Conservation (phyloP, 1,140 invertebrate genomes). For the Tetragnatha versicolor region DNA sequence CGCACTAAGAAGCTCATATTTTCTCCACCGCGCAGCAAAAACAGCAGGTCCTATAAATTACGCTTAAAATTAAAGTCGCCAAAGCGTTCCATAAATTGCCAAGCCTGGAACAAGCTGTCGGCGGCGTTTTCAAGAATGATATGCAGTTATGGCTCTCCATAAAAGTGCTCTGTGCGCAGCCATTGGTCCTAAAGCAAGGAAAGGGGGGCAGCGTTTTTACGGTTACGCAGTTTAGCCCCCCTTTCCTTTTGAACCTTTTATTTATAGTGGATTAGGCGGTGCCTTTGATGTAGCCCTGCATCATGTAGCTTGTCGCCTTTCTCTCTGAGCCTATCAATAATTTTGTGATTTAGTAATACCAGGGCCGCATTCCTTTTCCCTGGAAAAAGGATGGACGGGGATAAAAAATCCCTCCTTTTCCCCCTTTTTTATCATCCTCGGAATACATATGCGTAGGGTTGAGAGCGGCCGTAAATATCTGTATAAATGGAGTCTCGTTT, state of each 20-base stretch:
- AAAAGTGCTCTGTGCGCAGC: slow-evolving; percentile 55
- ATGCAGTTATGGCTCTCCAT: slow-evolving; percentile 56
- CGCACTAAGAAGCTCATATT: too few relatives aligned
- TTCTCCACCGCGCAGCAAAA: too few relatives aligned
- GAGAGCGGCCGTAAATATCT: slow-evolving; percentile 36
- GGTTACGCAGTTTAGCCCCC: slow-evolving; percentile 52
- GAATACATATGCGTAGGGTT: slow-evolving; percentile 34
- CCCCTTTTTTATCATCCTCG: slow-evolving; percentile 14
- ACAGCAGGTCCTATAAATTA: too few relatives aligned
- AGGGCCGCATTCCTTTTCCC: slow-evolving; percentile 22
- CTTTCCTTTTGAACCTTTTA: slow-evolving; percentile 53
- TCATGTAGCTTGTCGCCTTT: slow-evolving; percentile 51
- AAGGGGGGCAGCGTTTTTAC: slow-evolving; percentile 42
- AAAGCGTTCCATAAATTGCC: slow-evolving; percentile 48
- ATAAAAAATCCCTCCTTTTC: slow-evolving; percentile 20
- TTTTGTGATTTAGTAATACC: slow-evolving; percentile 54
- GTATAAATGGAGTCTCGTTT: slow-evolving; percentile 36
- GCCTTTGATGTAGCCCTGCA: slow-evolving; percentile 51
- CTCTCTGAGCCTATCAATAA: slow-evolving; percentile 46
- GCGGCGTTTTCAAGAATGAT: slow-evolving; percentile 54
- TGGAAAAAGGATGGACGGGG: background rate
- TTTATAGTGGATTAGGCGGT: slow-evolving; percentile 56
- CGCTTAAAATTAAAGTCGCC: slow-evolving; percentile 28
- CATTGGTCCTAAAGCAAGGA: slow-evolving; percentile 49
- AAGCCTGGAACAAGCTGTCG: slow-evolving; percentile 37